Conservation (phyloP, 2,113 vertebrate genomes). For the Planiliza haematocheilus region DNA sequence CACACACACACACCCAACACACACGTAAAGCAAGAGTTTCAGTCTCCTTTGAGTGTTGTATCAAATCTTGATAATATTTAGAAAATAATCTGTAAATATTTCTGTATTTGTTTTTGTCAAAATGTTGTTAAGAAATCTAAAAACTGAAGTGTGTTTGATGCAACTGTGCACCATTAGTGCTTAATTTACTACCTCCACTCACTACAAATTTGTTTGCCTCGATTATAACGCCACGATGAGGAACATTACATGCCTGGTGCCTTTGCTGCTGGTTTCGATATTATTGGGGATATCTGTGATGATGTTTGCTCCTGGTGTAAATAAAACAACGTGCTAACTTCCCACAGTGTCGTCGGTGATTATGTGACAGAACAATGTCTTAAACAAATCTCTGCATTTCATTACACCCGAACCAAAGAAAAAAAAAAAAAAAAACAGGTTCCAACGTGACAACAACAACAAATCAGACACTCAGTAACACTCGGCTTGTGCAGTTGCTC, state of each 20-base stretch:
- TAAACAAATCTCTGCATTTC: slow-evolving; percentile 9
- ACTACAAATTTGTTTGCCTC: not conserved
- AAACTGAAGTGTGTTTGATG: slow-evolving; percentile 3
- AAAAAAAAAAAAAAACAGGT: not conserved
- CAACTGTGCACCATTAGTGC: not conserved
- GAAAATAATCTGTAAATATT: not conserved
- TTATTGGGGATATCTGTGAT: slow-evolving; percentile 16
- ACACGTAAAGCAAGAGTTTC: not conserved
- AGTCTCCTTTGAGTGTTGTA: not conserved
- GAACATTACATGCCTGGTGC: not conserved
- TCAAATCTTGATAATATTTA: not conserved
- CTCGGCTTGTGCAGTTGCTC: slow-evolving; percentile 38
- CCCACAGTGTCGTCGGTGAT: slow-evolving; percentile 47
- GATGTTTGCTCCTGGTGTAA: not conserved
- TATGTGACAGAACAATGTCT: slow-evolving; percentile 45
- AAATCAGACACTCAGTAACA: slow-evolving; percentile 40
- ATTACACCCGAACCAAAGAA: not conserved
- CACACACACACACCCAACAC: slow-evolving; percentile 14
- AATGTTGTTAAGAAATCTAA: not conserved
- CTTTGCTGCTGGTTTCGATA: slow-evolving; percentile 18
- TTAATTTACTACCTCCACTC: not conserved
- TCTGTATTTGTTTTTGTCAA: not conserved
- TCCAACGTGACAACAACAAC: slow-evolving; percentile 34
- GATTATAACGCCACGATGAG: not conserved
- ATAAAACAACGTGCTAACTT: slow-evolving; percentile 46